A percentile compares a stretch with the other conserved stretches of the same genome.
Conservation (phyloP, 2,888 invertebrate species). For the Morpho deidamia region DNA sequence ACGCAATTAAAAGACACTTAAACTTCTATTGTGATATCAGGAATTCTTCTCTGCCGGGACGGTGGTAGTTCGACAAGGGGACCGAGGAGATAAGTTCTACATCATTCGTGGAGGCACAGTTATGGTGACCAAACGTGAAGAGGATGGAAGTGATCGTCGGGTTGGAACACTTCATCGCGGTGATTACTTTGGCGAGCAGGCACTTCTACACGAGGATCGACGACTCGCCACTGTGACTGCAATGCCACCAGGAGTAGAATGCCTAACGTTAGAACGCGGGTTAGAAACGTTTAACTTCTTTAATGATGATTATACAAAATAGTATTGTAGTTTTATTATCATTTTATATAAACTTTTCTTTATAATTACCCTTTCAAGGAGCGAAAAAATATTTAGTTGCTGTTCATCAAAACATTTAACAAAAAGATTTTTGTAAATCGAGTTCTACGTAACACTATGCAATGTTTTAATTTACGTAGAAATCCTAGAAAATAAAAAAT, state of each 20-base stretch:
- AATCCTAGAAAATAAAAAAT: no score
- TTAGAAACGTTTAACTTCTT: constrained; percentile 49
- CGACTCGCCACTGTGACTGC: constrained; percentile 95
- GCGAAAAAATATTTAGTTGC: no score
- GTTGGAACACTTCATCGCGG: constrained; percentile 86
- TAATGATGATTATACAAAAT: no score
- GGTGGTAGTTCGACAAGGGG: constrained; percentile 90
- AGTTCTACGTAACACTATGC: no score
- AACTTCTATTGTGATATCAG: constrained; percentile 44
- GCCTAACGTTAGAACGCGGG: constrained; percentile 91
- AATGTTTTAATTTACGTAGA: no score
- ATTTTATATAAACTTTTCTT: no score
- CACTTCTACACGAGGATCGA: constrained; percentile 89
- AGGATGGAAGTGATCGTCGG: constrained; percentile 79
- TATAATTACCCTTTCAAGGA: no score
- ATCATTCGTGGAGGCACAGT: constrained; percentile 92
- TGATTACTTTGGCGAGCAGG: constrained; percentile 94
- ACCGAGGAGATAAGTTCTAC: constrained; percentile 92
- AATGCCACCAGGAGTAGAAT: constrained; percentile 89
- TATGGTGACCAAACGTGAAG: constrained; percentile 82
- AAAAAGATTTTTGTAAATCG: no score
- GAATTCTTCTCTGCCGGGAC: constrained; percentile 89
- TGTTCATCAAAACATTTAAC: no score
- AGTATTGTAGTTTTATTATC: no score
- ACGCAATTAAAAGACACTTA: background rate